These are phyloP conservation scores for fruit fly (Drosophila melanogaster) DNA, from an alignment of 1,140 invertebrate genomes.

Conservation along the genomic window DNA sequence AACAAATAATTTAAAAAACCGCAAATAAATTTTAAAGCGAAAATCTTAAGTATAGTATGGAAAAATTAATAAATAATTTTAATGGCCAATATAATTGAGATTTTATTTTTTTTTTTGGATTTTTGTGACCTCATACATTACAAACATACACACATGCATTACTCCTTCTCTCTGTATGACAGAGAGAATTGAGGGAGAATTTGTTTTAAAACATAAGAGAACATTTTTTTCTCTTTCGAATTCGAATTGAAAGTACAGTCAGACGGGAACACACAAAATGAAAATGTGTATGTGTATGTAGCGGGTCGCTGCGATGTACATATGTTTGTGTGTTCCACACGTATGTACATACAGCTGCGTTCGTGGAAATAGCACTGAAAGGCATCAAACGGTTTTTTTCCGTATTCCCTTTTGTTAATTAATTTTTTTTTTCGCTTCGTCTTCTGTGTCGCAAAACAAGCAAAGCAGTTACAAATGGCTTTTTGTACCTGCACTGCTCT, in stretches of 20 bases:
- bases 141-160: constrained; percentile 54
- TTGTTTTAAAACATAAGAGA: no score
- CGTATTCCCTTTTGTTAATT: no score
- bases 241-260: constrained; percentile 73
- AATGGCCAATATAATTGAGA: neutral
- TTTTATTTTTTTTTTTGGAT: constrained; percentile 1
- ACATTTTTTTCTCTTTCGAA: no score
- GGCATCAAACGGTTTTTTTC: no score
- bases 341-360: neutral
- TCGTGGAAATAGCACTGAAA: no score
- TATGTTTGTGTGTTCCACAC: constrained; percentile 38
- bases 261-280: constrained; percentile 79
- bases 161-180: constrained; percentile 58
- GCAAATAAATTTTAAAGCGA: neutral
- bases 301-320: constrained; percentile 19
- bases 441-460: no score
- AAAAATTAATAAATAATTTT: neutral
- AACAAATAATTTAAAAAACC: neutral
- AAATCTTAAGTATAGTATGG: neutral
- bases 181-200: constrained; percentile 49
- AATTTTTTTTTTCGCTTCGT: no score
- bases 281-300: constrained; percentile 82
- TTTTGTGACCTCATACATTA: constrained; percentile 46
- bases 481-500: no score
- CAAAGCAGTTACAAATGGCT: no score